These are phyloP conservation scores for Siphamia tubifer DNA, from an alignment of 2,113 vertebrate genomes.

Conservation along the genomic window DNA sequence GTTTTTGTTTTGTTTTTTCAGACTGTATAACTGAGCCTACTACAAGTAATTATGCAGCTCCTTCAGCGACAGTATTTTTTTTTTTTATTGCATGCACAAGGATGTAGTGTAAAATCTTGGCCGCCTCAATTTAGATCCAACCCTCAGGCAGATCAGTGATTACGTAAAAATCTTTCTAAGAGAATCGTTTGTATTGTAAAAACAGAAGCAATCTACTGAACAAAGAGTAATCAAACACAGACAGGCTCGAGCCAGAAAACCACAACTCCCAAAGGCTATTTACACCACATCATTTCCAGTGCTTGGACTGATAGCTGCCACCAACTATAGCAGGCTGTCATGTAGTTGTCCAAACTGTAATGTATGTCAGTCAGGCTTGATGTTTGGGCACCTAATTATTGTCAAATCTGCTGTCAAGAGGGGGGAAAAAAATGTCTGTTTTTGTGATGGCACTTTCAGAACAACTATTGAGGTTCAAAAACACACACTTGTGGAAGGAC, in stretches of 20 bases:
- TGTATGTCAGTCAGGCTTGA: slow-evolving; percentile 44
- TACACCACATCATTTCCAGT: slow-evolving; percentile 16
- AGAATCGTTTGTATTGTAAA: not conserved
- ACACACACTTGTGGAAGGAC: not conserved
- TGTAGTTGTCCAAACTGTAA: slow-evolving; percentile 48
- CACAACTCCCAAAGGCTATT: slow-evolving; percentile 45
- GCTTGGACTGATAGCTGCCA: slow-evolving; percentile 59
- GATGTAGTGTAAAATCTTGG: not conserved
- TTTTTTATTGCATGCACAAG: too few species aligned
- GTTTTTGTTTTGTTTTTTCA: too few species aligned
- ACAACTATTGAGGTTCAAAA: not conserved
- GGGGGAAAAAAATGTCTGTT: not conserved
- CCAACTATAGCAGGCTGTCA: slow-evolving; percentile 53
- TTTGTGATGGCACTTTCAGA: not conserved
- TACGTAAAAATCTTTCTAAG: not conserved
- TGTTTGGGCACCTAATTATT: slow-evolving; percentile 23
- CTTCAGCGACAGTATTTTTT: too few species aligned
- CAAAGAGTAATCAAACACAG: slow-evolving; percentile 1
- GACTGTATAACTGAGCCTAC: too few species aligned
- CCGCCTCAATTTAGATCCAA: not conserved
- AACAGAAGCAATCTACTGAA: not conserved
- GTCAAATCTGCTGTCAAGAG: slow-evolving; percentile 45
- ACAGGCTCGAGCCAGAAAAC: not conserved
- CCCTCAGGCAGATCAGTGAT: not conserved
- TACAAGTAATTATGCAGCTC: too few species aligned